Percentiles rank a stretch among this genome's conserved stretches.
Evolutionary conservation across 2,888 invertebrate genomes (phyloP).

Genomic region (Acanthosoma haemorrhoidale): DNA sequence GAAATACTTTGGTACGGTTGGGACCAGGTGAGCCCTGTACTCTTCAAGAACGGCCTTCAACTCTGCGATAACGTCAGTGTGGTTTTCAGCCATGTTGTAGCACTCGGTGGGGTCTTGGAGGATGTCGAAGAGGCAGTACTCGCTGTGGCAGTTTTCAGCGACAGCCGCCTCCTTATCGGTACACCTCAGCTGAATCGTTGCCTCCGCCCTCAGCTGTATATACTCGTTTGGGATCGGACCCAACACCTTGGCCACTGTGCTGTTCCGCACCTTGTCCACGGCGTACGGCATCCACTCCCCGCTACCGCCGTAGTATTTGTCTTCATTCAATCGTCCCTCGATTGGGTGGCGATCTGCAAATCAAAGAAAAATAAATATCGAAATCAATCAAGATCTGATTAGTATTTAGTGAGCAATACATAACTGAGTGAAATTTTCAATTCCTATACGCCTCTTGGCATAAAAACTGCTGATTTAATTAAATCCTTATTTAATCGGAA

Average conservation of each 20-base stretch:
- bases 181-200: background rate
- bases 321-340: background rate
- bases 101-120: constrained; percentile 72
- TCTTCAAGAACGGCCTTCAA: background rate
- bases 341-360: background rate
- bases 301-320: constrained; percentile 14
- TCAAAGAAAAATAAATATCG: background rate
- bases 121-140: constrained; percentile 63
- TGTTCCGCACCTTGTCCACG: background rate
- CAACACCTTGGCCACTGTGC: background rate
- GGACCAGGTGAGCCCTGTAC: background rate
- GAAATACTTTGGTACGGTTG: background rate
- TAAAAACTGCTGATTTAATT: too few species aligned
- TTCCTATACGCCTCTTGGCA: too few species aligned
- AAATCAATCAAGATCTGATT: too few species aligned
- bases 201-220: background rate
- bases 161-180: background rate
- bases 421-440: too few species aligned
- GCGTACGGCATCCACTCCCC: constrained; percentile 12
- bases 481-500: too few species aligned
- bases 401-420: too few species aligned
- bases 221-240: background rate
- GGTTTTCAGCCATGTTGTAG: constrained; percentile 52
- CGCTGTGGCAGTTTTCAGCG: constrained; percentile 17
- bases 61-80: constrained; percentile 49